Conservation (phyloP, 2,888 invertebrate species). For the Lasioglossum villosulum region DNA sequence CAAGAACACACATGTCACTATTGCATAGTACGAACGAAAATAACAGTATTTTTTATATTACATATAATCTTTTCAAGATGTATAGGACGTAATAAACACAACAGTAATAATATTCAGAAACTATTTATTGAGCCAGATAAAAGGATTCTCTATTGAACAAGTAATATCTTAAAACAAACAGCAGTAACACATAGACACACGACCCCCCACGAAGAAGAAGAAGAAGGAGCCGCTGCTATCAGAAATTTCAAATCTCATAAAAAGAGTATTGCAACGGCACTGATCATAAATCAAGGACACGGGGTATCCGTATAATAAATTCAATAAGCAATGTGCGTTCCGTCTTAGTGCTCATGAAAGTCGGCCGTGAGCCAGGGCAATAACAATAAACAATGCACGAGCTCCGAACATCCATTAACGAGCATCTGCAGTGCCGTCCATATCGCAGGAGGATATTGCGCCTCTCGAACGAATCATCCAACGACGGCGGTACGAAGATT, state of each 20-base stretch:
- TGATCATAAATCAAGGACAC: background rate
- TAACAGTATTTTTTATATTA: too few species aligned
- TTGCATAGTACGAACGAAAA: too few species aligned
- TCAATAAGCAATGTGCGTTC: background rate
- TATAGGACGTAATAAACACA: too few species aligned
- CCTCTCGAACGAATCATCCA: background rate
- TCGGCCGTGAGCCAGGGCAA: background rate
- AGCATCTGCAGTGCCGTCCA: background rate
- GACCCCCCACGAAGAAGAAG: background rate
- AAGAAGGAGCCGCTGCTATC: background rate
- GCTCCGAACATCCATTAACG: constrained; percentile 5
- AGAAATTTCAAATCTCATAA: background rate
- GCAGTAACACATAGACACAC: too few species aligned
- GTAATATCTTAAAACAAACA: too few species aligned
- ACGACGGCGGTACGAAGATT: background rate
- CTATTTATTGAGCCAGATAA: too few species aligned
- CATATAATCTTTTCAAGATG: too few species aligned
- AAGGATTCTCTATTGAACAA: too few species aligned
- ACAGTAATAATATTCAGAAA: too few species aligned
- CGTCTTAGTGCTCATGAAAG: constrained; percentile 1
- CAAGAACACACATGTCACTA: too few species aligned
- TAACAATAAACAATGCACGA: constrained; percentile 11
- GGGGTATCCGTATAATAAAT: background rate
- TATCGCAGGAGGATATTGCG: background rate
- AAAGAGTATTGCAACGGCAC: background rate